These are phyloP conservation scores for Anthoscopus minutus DNA, from an alignment of 2,113 vertebrate species.

Conservation along the genomic window DNA sequence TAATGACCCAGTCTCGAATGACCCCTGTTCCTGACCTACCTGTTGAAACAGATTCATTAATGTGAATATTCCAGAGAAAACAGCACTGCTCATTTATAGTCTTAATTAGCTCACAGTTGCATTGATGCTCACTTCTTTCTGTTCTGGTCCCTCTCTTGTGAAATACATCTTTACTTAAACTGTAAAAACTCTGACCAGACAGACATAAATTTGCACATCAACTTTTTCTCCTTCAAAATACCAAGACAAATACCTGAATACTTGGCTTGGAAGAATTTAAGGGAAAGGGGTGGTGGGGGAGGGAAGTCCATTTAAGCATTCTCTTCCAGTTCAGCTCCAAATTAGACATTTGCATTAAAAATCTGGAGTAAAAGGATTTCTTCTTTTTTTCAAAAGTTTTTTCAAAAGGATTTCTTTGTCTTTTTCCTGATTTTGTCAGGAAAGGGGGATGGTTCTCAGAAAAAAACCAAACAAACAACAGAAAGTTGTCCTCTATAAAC, in stretches of 20 bases:
- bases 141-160: neutral
- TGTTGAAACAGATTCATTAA: neutral
- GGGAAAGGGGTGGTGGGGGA: neutral
- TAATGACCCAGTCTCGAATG: neutral
- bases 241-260: neutral
- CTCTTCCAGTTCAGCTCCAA: neutral
- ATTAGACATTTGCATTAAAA: neutral
- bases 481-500: neutral
- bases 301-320: neutral
- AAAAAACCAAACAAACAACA: neutral
- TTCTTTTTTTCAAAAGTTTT: neutral
- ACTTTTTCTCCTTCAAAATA: neutral
- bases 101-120: neutral
- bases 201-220: neutral
- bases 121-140: neutral
- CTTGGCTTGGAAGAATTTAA: neutral
- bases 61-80: neutral
- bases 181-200: neutral
- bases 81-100: neutral
- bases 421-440: neutral
- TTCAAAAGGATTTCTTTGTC: neutral
- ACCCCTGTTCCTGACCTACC: neutral
- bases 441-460: neutral
- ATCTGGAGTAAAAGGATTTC: neutral
- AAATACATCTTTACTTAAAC: neutral